Conservation (phyloP, 2,797 vertebrate genomes). For the Manis pentadactyla region DNA sequence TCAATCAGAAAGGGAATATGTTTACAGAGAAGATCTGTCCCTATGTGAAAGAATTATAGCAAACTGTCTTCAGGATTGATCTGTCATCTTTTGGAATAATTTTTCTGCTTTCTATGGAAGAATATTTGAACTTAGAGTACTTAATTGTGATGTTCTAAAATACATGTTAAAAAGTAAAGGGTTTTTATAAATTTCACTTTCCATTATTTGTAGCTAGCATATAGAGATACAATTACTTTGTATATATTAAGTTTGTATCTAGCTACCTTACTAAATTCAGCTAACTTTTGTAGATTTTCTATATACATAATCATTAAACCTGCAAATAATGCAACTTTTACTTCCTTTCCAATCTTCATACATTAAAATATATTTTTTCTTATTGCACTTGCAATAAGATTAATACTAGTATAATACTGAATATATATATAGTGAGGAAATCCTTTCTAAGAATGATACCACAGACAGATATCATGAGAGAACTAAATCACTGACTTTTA, state of each 20-base stretch:
- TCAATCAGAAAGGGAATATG: neutral
- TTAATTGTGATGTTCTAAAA: neutral
- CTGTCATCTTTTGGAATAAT: slow-evolving; percentile 1
- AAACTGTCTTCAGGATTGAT: neutral
- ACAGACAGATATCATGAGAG: neutral
- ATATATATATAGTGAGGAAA: neutral
- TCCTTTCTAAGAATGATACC: slow-evolving; percentile 27
- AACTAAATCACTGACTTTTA: neutral
- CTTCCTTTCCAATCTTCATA: neutral
- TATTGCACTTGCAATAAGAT: neutral
- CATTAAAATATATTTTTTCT: neutral
- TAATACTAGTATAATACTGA: too few relatives aligned
- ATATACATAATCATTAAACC: neutral
- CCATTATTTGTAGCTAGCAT: neutral
- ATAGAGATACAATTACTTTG: slow-evolving; percentile 25
- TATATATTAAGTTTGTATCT: neutral
- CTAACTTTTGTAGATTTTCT: neutral
- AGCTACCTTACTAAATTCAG: neutral
- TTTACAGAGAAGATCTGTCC: neutral
- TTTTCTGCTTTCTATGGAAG: neutral
- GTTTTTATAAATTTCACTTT: slow-evolving; percentile 38
- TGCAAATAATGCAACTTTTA: neutral
- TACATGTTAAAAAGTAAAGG: neutral
- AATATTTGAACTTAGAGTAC: neutral
- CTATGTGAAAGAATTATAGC: neutral